A percentile compares a stretch with the other conserved stretches of the same genome.
Evolutionary conservation across 2,888 invertebrate species (phyloP).

Genomic region (Phasia obesa): DNA sequence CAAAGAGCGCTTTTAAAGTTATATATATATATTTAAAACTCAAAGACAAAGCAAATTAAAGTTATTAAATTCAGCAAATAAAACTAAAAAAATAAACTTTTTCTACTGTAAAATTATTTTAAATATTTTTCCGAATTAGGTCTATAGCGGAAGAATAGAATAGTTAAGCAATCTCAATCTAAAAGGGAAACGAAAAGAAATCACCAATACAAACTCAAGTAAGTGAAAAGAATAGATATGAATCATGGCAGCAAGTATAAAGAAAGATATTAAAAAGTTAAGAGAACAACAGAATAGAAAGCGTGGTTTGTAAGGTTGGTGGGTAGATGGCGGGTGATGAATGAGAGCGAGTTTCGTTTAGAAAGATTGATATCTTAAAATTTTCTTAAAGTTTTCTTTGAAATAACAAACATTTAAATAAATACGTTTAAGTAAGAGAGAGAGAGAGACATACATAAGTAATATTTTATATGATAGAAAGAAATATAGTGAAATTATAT

Average conservation of each 20-base stretch:
- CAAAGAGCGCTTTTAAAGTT: neutral
- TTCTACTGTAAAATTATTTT: neutral
- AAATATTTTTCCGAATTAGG: slow-evolving; percentile 68
- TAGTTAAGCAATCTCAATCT: neutral
- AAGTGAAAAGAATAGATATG: neutral
- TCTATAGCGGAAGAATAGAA: slow-evolving; percentile 36
- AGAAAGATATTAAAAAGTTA: neutral
- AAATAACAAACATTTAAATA: slow-evolving; percentile 1
- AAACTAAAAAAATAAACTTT: slow-evolving; percentile 7
- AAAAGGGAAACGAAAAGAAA: neutral
- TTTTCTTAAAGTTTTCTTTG: neutral
- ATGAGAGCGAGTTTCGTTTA: slow-evolving; percentile 22
- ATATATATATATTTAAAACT: slow-evolving; percentile 29
- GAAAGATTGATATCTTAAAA: too few species aligned
- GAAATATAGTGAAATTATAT: neutral
- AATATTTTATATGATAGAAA: neutral
- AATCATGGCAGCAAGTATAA: neutral
- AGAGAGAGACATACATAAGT: neutral
- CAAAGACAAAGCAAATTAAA: slow-evolving; percentile 67
- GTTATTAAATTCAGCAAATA: slow-evolving; percentile 41
- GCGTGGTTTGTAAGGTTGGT: slow-evolving; percentile 9
- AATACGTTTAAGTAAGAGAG: slow-evolving; percentile 4
- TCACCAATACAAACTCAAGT: neutral
- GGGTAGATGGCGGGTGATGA: slow-evolving; percentile 32
- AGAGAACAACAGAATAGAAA: neutral